phyloP scores from a whole-genome alignment of 1,140 invertebrate genomes.

The Zaprionus ornatus region DNA sequence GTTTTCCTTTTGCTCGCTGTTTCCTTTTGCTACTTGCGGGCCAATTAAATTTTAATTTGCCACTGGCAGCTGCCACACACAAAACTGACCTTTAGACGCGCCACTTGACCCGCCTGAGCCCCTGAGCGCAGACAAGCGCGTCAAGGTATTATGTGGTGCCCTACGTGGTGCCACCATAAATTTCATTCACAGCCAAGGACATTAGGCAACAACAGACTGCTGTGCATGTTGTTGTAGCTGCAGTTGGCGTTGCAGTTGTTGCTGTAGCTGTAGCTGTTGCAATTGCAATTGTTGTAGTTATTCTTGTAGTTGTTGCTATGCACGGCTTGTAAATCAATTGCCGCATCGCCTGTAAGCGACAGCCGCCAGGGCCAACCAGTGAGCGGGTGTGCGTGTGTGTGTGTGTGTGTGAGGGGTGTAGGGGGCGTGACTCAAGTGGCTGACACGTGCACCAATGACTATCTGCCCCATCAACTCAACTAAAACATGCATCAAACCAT shows the following conservation, averaged over 20 bases:
- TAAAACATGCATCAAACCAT: neutral
- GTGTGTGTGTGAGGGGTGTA: conserved; percentile 14
- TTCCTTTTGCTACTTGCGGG: conserved; percentile 2
- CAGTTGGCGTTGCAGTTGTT: neutral
- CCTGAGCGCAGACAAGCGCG: conserved; percentile 41
- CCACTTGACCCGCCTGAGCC: conserved; percentile 67
- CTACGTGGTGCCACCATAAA: conserved; percentile 54
- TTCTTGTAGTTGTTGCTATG: conserved; percentile 39
- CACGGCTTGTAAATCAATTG: conserved; percentile 71
- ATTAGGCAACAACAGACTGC: conserved; percentile 21
- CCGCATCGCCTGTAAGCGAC: conserved; percentile 63
- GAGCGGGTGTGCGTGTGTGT: conserved; percentile 38
- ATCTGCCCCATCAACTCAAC: neutral
- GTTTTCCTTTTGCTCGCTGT: conserved; percentile 51
- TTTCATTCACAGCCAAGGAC: conserved; percentile 61
- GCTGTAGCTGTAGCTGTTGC: neutral
- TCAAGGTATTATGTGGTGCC: conserved; percentile 51
- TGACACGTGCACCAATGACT: neutral
- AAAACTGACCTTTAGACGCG: conserved; percentile 64
- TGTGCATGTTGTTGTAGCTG: neutral
- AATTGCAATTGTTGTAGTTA: conserved; percentile 2
- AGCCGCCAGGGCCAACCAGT: conserved; percentile 41
- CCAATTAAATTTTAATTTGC: conserved; percentile 56
- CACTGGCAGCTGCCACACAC: conserved; percentile 32
- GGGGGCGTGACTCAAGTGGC: conserved; percentile 27